These are phyloP conservation scores for Astyanax mexicanus DNA, from an alignment of 2,797 vertebrate species.

Conservation along the genomic window DNA sequence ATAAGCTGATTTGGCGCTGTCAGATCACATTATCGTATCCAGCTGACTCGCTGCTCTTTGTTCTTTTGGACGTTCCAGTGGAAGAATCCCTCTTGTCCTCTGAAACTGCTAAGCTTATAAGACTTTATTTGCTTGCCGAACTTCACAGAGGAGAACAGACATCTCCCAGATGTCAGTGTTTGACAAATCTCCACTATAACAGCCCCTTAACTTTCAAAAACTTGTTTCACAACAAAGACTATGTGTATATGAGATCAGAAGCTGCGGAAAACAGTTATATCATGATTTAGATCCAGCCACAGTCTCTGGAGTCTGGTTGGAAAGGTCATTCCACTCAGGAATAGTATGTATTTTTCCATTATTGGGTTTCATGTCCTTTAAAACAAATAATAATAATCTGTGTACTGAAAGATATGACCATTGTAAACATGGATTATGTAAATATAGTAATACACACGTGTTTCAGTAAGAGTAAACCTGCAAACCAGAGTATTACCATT, in stretches of 20 bases:
- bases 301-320: too few relatives aligned
- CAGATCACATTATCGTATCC: neutral
- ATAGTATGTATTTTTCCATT: too few relatives aligned
- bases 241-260: too few relatives aligned
- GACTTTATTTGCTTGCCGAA: neutral
- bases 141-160: neutral
- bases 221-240: neutral
- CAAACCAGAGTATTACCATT: too few relatives aligned
- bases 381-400: too few relatives aligned
- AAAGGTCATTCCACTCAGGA: too few relatives aligned
- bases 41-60: neutral
- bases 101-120: neutral
- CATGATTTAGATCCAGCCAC: neutral
- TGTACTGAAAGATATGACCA: too few relatives aligned
- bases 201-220: neutral
- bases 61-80: neutral
- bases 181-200: neutral
- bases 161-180: neutral
- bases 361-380: too few relatives aligned
- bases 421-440: too few relatives aligned
- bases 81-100: neutral
- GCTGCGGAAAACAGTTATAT: too few relatives aligned
- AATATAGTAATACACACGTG: too few relatives aligned
- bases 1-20: neutral
- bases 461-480: too few relatives aligned